Conservation (phyloP, 2,797 vertebrate species). For the Miopithecus talapoin region DNA sequence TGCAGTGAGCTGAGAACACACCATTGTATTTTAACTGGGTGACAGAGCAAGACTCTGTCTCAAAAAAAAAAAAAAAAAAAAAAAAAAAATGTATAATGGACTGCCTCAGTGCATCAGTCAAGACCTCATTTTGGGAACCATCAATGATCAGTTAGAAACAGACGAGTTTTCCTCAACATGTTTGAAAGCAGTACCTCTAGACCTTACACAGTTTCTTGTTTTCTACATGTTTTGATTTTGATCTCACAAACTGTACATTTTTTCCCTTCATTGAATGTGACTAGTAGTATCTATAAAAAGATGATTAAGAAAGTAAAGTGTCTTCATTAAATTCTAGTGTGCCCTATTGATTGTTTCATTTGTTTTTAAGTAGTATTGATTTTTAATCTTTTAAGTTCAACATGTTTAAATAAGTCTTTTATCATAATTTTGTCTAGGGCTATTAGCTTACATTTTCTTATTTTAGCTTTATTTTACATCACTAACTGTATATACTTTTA, state of each 20-base stretch:
- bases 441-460: not conserved
- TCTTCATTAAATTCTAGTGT: not conserved
- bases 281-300: not conserved
- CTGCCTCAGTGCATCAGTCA: not conserved
- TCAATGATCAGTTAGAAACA: not conserved
- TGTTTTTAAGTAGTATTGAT: not conserved
- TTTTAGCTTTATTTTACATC: not conserved
- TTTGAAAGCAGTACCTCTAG: not conserved
- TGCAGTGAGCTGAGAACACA: rapidly evolving
- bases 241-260: not conserved
- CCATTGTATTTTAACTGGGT: not conserved
- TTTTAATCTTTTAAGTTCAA: not conserved
- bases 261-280: not conserved
- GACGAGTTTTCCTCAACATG: not conserved
- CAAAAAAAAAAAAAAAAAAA: no score
- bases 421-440: not conserved
- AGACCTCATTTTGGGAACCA: not conserved
- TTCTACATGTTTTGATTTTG: not conserved
- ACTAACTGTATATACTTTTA: not conserved
- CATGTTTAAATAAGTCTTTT: not conserved
- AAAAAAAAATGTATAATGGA: not conserved
- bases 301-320: not conserved
- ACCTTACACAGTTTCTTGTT: not conserved
- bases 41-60: not conserved
- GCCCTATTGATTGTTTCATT: not conserved